Percentiles rank a stretch among this genome's conserved stretches.
Evolutionary conservation across 2,888 invertebrate species (phyloP).

Genomic region (Ornithoptera alexandrae): DNA sequence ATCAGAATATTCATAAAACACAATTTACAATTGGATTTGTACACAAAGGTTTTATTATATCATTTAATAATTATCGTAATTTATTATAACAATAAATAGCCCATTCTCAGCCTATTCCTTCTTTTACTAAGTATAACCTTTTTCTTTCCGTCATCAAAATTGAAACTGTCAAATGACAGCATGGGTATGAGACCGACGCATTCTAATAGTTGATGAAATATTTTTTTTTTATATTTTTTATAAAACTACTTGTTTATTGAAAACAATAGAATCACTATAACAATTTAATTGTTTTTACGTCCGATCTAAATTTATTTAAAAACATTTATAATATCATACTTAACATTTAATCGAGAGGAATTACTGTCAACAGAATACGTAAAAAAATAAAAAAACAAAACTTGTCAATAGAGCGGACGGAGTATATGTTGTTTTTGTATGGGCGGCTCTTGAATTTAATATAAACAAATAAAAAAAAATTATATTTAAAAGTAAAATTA

Average conservation of each 20-base stretch:
- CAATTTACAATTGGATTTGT: conserved; percentile 45
- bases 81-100: conserved; percentile 50
- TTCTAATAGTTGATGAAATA: background rate
- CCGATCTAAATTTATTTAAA: too few species aligned
- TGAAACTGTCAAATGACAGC: conserved; percentile 76
- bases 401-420: background rate
- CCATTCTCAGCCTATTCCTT: conserved; percentile 70
- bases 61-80: conserved; percentile 46
- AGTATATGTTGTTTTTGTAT: conserved; percentile 8
- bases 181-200: conserved; percentile 42
- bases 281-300: too few species aligned
- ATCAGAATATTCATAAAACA: conserved; percentile 54
- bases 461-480: conserved; percentile 12
- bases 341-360: too few species aligned
- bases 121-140: conserved; percentile 77
- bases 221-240: too few species aligned
- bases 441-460: background rate
- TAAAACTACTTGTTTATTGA: too few species aligned
- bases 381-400: background rate
- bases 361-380: background rate
- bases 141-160: conserved; percentile 79
- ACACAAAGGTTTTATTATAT: conserved; percentile 49
- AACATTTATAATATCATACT: too few species aligned
- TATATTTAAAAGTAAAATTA: background rate
- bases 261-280: too few species aligned